Conservation (phyloP, 2,113 vertebrate genomes). For the Rutilus rutilus region DNA sequence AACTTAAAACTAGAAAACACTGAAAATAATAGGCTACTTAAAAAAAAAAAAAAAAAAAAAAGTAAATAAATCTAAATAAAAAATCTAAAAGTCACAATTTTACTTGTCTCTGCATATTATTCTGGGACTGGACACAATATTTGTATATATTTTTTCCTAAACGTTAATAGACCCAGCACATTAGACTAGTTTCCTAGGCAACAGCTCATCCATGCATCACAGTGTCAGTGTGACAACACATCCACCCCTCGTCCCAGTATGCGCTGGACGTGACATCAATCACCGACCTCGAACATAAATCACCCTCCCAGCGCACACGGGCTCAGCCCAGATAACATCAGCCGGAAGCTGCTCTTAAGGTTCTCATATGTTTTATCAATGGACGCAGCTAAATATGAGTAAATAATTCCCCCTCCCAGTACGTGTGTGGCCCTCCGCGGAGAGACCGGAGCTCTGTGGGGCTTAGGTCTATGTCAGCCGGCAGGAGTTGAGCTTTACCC, state of each 20-base stretch:
- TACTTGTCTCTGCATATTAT: background rate
- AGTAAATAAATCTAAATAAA: background rate
- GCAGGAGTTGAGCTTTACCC: conserved; percentile 45
- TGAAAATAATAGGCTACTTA: background rate
- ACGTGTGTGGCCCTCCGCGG: conserved; percentile 15
- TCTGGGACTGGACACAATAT: background rate
- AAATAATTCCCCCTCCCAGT: conserved; percentile 35
- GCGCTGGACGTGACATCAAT: conserved; percentile 14
- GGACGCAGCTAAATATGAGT: conserved; percentile 51
- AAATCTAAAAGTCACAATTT: background rate
- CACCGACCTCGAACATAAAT: conserved; percentile 30
- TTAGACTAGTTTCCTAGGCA: conserved; percentile 50
- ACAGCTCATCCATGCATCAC: conserved; percentile 50
- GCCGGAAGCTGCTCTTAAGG: conserved; percentile 43
- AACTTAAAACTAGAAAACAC: background rate
- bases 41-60: background rate
- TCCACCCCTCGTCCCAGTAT: conserved; percentile 3
- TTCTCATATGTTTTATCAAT: conserved; percentile 49
- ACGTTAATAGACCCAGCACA: background rate
- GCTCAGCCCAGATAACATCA: conserved; percentile 43
- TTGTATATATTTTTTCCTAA: background rate
- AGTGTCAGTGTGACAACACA: conserved; percentile 36
- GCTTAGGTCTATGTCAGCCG: conserved; percentile 31
- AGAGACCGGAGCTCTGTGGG: conserved; percentile 27
- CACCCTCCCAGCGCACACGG: conserved; percentile 29